Evolutionary conservation across 2,888 invertebrate species (phyloP).

Genomic region (Hedychridium roseum): DNA sequence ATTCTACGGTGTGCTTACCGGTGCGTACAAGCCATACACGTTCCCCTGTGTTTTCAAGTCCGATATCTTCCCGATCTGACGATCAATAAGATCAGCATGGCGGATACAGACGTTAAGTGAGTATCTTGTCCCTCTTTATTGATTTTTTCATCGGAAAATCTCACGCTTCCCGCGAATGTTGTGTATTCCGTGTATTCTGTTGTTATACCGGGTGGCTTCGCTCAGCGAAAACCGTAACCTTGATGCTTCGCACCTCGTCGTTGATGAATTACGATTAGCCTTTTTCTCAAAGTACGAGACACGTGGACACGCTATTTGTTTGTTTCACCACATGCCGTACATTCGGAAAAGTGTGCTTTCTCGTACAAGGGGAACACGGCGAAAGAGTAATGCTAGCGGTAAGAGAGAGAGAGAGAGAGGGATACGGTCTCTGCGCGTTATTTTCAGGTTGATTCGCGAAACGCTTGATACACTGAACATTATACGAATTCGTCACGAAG

Average conservation of each 20-base stretch:
- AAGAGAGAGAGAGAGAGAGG: conserved; percentile 27
- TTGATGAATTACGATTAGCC: too few relatives aligned
- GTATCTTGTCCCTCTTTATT: conserved; percentile 25
- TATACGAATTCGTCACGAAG: conserved; percentile 31
- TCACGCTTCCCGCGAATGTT: conserved; percentile 16
- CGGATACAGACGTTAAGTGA: conserved; percentile 48
- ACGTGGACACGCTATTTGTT: too few relatives aligned
- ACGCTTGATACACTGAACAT: conserved; percentile 43
- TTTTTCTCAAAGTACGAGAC: too few relatives aligned
- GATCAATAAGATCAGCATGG: conserved; percentile 38
- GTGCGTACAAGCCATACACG: conserved; percentile 38
- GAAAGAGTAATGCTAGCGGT: conserved; percentile 28
- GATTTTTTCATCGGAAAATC: conserved; percentile 29
- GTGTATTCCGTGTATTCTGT: conserved; percentile 16
- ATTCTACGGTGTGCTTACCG: conserved; percentile 42
- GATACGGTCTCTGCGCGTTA: conserved; percentile 36
- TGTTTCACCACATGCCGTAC: conserved; percentile 9
- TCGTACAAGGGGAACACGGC: conserved; percentile 19
- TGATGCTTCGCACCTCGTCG: too few relatives aligned
- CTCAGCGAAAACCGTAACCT: too few relatives aligned
- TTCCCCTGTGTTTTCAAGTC: conserved; percentile 24
- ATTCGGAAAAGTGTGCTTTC: conserved; percentile 19
- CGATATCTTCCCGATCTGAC: conserved; percentile 22
- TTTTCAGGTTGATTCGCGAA: conserved; percentile 39
- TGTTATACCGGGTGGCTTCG: too few relatives aligned